Base-by-base conservation (phyloP, 2,888 invertebrate species). In the Folsomia manolachei region DNA sequence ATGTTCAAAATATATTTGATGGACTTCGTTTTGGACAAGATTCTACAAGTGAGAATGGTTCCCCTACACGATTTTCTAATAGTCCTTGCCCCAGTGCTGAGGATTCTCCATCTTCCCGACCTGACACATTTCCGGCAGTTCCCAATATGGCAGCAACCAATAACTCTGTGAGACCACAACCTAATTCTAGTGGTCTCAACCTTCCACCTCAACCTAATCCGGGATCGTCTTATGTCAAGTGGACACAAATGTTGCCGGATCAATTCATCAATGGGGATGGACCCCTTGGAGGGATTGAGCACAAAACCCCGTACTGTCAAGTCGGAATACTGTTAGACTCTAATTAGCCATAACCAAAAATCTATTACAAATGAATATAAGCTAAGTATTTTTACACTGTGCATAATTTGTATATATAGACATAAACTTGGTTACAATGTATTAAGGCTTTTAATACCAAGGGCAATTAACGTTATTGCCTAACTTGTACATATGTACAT, bases 301-400 rank as follows among this genome's bases (percentile, higher is more conserved):
- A 70, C 53, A 72, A 70, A 26, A 70, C 75, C 1, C 71, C 79
- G 4, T 79, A 79, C 69, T 79, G 79, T 67, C 79, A 79, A 78
- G 79, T 79, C 26, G 79, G 76, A 64, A 77, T 77, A 27, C 52
- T 77, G 0, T 51, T 77, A 63, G 76, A 77, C 24, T 77, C 73
- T 19, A 74, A 74, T 73, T 71, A 66, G 39, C 14, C n/a, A n/a
- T n/a, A n/a, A n/a, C n/a, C n/a, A n/a, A n/a, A n/a, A 39, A 39
- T 39, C 14, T 39, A 39, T 39, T 39, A 39, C 14, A 39, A 39
- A 14, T 39, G 39, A 39, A 39, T 39, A 39, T 39, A 39, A 9
- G 39, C 4, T 39, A 14, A 39, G 39, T 39, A 39, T 39, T 39
- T 39, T 39, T 39, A 39, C 7, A 39, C 39, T 14, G 39, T 39